Base-by-base conservation (phyloP, 2,797 vertebrate species). In the Macroramphosus scolopax region DNA sequence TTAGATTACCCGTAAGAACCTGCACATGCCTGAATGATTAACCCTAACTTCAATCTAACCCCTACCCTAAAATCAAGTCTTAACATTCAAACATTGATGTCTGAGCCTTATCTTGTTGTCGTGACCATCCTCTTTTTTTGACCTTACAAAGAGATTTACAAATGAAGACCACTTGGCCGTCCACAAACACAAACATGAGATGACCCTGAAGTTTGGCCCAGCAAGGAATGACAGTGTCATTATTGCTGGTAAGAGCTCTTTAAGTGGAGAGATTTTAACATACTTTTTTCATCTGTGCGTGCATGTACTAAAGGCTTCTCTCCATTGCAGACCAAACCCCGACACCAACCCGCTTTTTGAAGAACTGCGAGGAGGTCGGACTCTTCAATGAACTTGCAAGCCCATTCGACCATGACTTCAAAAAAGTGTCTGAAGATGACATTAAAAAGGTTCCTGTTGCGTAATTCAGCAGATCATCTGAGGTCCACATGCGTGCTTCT, bases 131-230 rank as follows among this genome's bases (percentile, higher is more conserved):
- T 12, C 38, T 12, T 16, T 43, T 30, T 51, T 8, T 42, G 0
- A 28, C 16, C 14, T 45, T 10, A 5, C 20, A 54, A 81, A 99
- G 97, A 93, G 96, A 91, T 99, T 99, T 91, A 99, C 97, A 85
- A 99, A 99, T 90, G 97, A 98, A 89, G 97, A 98, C 90, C 97
- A 99, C 90, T 92, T 99, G 94, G 96, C 97, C 80, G 97, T 99
- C 83, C 97, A 99, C 90, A 98, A 97, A 87, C 97, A 99, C 90
- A 99, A 99, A 90, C 97, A 98, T 93, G 97, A 99, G 96, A 99
- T 99, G 97, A 99, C 97, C 83, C 90, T 99, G 75, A 98, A 98
- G 93, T 99, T 99, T 89, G 97, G 97, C 81, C 97, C 97, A 48
- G 94, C 96, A 83, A 95, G 95, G 83, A 96, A 93, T 85, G 96